Base-by-base conservation (phyloP, 1,140 invertebrate species). In the Heliothis virescens region DNA sequence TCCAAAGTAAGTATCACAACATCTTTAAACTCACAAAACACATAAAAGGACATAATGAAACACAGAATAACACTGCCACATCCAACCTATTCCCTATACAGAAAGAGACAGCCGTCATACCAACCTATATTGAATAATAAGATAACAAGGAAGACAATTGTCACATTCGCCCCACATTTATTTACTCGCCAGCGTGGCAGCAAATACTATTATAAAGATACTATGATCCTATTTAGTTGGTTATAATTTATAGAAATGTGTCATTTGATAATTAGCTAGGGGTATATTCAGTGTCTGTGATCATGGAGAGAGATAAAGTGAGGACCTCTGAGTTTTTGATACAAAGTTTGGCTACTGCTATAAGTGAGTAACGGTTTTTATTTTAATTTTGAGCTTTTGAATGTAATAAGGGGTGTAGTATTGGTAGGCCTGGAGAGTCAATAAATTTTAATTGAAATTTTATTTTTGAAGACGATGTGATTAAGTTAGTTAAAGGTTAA, bases 301-400 rank as follows among this genome's bases (percentile, higher is more conserved):
- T 57, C 18, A 80, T 80, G 79, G 72, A 63, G 3, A 60, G n/a
- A 3, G 62, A 29, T 11, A 80, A 80, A 47, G 15, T 80, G 2
- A 71, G 63, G 26, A 55, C 47, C 18, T 62, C 72, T 4, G 79
- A 63, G 15, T 60, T 80, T 15, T 63, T 57, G 7, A 71, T 80
- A 13, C 79, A 80, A 62, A 48, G 50, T 41, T 71, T 69, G 47
- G 72, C 72, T 4, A 76, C 79, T 16, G 52, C 63, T 50, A 57
- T 74, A n/a, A 75, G 79, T 80, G 12, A 69, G 78, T 80, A 67
- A 21, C 34, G 34, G 3, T 18, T 47, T 13, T 63, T 48, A 63
- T 62, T 3, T 63, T 55, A 11, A 3, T 41, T n/a, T 72, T 26
- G 50, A 12, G 50, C 15, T 50, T 63, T 15, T 62, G 26, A n/a